Evolutionary conservation across 2,113 vertebrate species (phyloP), one percentile per base, ranked within the genome.

Genomic region (Myrmecophaga tridactyla): DNA sequence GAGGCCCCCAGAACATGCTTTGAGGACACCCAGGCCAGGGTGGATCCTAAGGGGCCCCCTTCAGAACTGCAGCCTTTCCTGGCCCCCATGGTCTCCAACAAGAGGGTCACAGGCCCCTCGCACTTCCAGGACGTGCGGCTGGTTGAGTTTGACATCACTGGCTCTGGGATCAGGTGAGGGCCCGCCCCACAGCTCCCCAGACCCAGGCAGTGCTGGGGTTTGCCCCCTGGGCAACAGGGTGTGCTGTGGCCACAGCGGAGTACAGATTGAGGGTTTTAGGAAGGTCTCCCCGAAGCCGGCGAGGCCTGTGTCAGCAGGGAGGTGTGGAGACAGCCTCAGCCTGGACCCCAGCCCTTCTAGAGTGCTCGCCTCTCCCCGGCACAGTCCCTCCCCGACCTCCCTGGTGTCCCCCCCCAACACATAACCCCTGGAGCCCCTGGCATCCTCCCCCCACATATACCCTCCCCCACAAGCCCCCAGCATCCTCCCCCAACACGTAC

Each of bases 51-150:
- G 0, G 6, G 95, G 14, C 39, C 84, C 29, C 98, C 98, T 12
- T 99, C 98, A 0, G 97, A 98, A 84, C 83, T 94, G 0, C 96
- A 76, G 4, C 99, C 99, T 3, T 99, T 99, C 25, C 17, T 92
- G 60, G 99, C 99, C 14, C 97, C 20, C 12, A 1, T 99, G 97
- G 43, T 99, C 70, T 98, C 97, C 97, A 99, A 99, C 67, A 96
- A 81, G 78, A 98, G 99, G 65, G 97, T 99, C 25, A 99, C 99
- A 0, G 98, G 99, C 18, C 76, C 65, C 0, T 97, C 95, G 0
- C 99, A 99, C 91, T 99, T 99, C 96, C 99, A 99, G 98, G 99
- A 99, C 0, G 99, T 99, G 18, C 99, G 99, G 23, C 99, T 98
- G 92, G 98, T 99, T 0, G 99, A 99, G 92, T 99, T 99, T 0